A percentile compares a stretch with the other conserved stretches of the same genome.
These are phyloP conservation scores for Caenorhabditis virilis DNA, from an alignment of 2,888 invertebrate genomes.

Conservation along the genomic window DNA sequence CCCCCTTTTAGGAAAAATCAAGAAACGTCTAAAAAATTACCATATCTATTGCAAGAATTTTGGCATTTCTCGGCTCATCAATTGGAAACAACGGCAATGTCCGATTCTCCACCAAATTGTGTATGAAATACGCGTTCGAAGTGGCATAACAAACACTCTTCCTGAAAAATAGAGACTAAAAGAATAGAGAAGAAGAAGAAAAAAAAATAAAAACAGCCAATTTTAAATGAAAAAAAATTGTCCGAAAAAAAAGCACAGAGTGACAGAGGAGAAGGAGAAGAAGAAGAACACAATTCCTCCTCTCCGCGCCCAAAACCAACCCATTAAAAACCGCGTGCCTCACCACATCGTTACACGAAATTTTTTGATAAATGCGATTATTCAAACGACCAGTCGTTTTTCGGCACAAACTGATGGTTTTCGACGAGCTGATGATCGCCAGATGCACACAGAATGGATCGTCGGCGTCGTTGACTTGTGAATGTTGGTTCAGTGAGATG, in stretches of 20 bases:
- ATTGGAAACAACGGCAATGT: constrained; percentile 5
- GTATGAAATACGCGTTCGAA: background rate
- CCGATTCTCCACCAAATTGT: background rate
- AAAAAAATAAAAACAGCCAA: background rate
- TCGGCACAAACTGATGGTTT: constrained; percentile 3
- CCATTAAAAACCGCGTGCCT: background rate
- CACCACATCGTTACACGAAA: background rate
- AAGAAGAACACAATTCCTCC: no score
- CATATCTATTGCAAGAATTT: constrained; percentile 10
- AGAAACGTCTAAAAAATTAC: no score
- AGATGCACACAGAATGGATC: constrained; percentile 66
- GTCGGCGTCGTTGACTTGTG: constrained; percentile 20
- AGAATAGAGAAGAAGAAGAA: background rate
- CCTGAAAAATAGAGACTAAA: background rate
- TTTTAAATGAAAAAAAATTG: no score
- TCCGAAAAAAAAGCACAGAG: no score
- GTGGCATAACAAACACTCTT: constrained; percentile 5
- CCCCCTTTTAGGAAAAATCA: no score
- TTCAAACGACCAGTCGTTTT: constrained; percentile 2
- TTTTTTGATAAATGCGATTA: background rate
- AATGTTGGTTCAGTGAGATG: constrained; percentile 2
- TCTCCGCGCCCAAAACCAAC: background rate
- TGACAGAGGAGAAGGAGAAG: no score
- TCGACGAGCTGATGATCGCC: background rate
- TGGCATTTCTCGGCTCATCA: constrained; percentile 1